Base-by-base conservation (phyloP, 2,797 vertebrate species). In the Acipenser oxyrinchus region DNA sequence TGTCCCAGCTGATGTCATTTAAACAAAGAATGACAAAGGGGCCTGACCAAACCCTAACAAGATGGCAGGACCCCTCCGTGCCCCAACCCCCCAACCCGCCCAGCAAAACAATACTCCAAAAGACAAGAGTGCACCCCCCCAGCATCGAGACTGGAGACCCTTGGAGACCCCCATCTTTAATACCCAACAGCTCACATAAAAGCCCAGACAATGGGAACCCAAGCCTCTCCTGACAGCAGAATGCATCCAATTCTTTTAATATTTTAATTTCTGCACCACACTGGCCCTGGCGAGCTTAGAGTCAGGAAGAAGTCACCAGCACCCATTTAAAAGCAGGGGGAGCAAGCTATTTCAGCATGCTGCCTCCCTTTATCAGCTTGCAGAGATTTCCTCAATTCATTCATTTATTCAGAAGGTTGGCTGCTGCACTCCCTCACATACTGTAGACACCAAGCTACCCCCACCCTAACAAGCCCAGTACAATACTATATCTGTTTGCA, bases 1-100 rank as follows among this genome's bases (percentile, higher is more conserved):
- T 73, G 68, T 80, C 75, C 76, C 84, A 85, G 84, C 82, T 89
- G 85, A 88, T 86, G 81, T 77, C 70, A 72, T 67, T 75, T 60
- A 81, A 78, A 73, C 76, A 76, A 69, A 74, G 76, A 71, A 74
- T 73, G 75, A 84, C 80, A 80, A 82, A 80, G 76, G 75, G 51
- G 67, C 69, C 74, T 78, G 74, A 82, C 62, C 66, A 68, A 77
- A 74, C 72, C 69, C 75, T 70, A 69, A 73, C 74, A 76, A 71
- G 65, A 66, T 48, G 60, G 70, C 52, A 66, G 63, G 62, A 73
- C 68, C 75, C 76, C 73, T 69, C 67, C 55, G 48, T 52, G 64
- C 71, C 66, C n/a, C n/a, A n/a, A 55, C 52, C n/a, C 52, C 48
- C 51, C 74, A 71, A 71, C 61, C 72, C 49, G 66, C 76, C 77